Conservation (phyloP, 2,888 invertebrate species). For the Oxytorus armatus region DNA sequence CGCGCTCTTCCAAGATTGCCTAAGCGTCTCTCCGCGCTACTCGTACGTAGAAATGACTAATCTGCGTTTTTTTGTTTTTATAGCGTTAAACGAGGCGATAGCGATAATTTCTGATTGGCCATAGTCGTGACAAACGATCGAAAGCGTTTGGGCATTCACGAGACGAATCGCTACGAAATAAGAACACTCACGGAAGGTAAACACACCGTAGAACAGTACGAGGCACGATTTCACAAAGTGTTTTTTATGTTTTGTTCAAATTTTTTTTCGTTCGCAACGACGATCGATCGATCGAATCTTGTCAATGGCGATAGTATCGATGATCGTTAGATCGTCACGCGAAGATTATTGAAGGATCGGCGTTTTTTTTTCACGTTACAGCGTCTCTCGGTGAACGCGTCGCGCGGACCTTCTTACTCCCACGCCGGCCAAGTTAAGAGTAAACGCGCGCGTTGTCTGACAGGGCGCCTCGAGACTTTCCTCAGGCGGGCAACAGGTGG, state of each 20-base stretch:
- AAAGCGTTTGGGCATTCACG: background rate
- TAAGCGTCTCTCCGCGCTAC: slow-evolving; percentile 3
- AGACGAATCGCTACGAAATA: background rate
- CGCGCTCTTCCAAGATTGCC: slow-evolving; percentile 29
- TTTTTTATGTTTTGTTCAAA: background rate
- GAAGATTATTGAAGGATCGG: slow-evolving; percentile 32
- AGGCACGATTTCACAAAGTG: background rate
- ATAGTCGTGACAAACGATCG: background rate
- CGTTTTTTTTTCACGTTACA: slow-evolving; percentile 63
- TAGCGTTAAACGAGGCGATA: no score
- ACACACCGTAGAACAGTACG: background rate
- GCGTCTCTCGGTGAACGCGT: slow-evolving; percentile 71
- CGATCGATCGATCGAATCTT: background rate
- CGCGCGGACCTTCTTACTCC: slow-evolving; percentile 79
- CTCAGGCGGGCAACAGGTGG: slow-evolving; percentile 72
- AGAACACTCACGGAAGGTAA: background rate
- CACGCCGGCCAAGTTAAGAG: slow-evolving; percentile 82
- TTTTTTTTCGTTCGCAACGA: background rate
- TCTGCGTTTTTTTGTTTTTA: background rate
- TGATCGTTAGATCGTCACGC: no score
- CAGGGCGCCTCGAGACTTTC: slow-evolving; percentile 71
- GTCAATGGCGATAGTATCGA: background rate
- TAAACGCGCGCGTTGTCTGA: slow-evolving; percentile 78
- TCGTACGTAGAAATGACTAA: background rate
- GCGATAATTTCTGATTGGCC: background rate